Conservation (phyloP, 2,113 vertebrate species). For the Tychaedon coryphoeus region DNA sequence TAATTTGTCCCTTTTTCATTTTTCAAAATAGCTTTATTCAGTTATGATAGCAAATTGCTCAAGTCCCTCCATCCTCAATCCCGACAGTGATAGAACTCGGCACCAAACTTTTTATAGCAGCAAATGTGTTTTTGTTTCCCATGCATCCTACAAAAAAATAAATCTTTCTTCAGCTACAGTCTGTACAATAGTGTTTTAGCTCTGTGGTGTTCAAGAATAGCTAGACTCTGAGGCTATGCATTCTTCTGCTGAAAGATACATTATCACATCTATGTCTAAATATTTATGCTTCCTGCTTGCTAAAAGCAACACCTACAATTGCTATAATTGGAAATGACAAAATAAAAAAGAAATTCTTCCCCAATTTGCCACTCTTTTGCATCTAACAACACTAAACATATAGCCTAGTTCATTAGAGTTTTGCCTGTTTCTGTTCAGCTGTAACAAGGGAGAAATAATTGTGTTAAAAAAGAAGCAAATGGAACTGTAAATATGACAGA, state of each 20-base stretch:
- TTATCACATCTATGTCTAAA: constrained; percentile 23
- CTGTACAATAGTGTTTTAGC: neutral
- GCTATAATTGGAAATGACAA: neutral
- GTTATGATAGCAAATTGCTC: neutral
- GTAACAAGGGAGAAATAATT: neutral
- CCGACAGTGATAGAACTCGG: neutral
- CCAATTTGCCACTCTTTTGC: neutral
- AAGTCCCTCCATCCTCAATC: neutral
- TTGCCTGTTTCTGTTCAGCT: neutral
- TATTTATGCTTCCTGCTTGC: constrained; percentile 25
- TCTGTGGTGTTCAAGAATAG: neutral
- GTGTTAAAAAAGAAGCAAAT: neutral
- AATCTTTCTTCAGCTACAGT: neutral
- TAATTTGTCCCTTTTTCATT: neutral
- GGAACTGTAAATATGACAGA: neutral
- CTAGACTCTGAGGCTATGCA: neutral
- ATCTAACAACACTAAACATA: neutral
- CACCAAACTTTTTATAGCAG: neutral
- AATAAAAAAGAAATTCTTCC: constrained; percentile 1
- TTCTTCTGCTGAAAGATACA: neutral
- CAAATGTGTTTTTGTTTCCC: neutral
- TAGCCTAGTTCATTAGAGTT: neutral
- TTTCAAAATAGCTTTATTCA: neutral
- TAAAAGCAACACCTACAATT: constrained; percentile 25
- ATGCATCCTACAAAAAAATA: neutral